Evolutionary conservation across 2,888 invertebrate genomes (phyloP).

Genomic region (Chrysolina oricalcia): DNA sequence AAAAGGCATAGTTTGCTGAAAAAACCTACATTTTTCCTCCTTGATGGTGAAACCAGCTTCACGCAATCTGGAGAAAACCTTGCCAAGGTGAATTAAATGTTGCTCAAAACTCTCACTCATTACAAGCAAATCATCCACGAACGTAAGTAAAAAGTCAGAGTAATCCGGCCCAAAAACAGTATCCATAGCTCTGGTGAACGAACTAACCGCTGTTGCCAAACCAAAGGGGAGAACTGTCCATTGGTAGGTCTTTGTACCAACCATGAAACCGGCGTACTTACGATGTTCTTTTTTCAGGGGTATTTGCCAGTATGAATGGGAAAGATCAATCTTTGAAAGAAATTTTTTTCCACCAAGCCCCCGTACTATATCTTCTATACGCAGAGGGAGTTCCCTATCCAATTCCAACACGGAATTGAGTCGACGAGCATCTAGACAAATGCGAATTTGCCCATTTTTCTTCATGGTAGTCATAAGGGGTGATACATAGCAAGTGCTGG

Average conservation of each 20-base stretch:
- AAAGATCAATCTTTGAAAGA: no score
- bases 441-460: background rate
- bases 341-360: background rate
- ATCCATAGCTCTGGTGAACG: background rate
- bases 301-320: background rate
- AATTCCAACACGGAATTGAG: background rate
- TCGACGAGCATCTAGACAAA: background rate
- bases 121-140: background rate
- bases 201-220: background rate
- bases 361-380: background rate
- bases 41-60: background rate
- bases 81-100: background rate
- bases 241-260: background rate
- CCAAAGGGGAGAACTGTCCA: background rate
- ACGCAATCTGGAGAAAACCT: background rate
- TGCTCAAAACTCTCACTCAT: background rate
- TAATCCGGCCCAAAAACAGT: background rate
- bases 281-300: background rate
- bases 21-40: background rate
- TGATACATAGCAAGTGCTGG: background rate
- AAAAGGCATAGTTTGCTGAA: background rate
- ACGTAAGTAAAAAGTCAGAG: background rate
- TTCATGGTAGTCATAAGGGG: background rate
- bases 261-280: background rate
- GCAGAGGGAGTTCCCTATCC: background rate